Evolutionary conservation across 2,888 invertebrate genomes (phyloP), one percentile per base, ranked within the genome.

Genomic region (Andrena haemorrhoa): DNA sequence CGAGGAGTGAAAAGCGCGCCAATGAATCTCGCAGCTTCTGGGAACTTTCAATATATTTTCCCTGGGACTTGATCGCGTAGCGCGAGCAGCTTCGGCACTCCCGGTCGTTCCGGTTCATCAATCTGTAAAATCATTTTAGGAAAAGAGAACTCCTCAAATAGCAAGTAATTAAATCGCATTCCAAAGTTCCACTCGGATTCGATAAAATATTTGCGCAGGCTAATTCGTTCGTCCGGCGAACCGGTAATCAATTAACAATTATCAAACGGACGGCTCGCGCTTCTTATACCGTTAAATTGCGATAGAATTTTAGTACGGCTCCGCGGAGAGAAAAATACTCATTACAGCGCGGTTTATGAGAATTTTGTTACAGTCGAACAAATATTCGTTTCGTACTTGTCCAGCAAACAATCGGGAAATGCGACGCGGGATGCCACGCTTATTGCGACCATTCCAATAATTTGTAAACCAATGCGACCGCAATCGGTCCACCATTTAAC

Each of bases 401-500:
- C 16, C 26, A 5, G 33, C 56, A 69, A 56, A 56, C 56, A 56
- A 10, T 23, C 23, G 56, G 10, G 31, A 20, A 65, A 66, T 6
- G 70, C 51, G 51, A 26, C 63, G 58, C 5, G 58, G 64, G 29
- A 70, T 12, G 49, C 58, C 4, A 29, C 58, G 51, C 35, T 70
- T 49, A 51, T 77, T 79, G 78, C 51, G 41, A 65, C 49, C 33
- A 16, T 58, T 31, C 56, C 51, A 64, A 77, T 78, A 78, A 78
- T 78, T 78, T 61, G 77, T 78, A 68, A 78, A 78, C 74, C 77
- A 26, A 60, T 31, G 74, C 61, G n/a, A 66, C 74, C 66, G 77
- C 74, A 78, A 78, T 74, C 74, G 60, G 66, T 23, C 74, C 66
- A 74, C 66, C 77, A 61, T 78, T 78, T 78, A 78, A 78, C 77